phyloP scores from a whole-genome alignment of 2,797 vertebrate genomes.

The Sarcoramphus papa region DNA sequence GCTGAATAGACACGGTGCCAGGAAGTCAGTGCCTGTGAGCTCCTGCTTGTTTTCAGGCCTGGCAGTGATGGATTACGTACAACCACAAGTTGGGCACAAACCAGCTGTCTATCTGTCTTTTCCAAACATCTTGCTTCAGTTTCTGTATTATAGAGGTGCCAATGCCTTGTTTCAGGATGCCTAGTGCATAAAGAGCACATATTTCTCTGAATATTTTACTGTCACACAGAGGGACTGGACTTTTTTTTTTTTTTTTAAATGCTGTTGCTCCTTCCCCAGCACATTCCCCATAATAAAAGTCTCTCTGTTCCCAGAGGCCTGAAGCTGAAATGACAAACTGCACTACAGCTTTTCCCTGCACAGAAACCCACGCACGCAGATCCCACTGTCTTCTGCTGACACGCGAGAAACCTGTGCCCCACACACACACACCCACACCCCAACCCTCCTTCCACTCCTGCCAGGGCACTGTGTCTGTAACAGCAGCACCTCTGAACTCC shows the following conservation, averaged over 20 bases:
- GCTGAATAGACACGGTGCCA: background rate
- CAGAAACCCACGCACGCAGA: background rate
- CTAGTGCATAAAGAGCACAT: slow-evolving; percentile 19
- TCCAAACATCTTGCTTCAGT: slow-evolving; percentile 56
- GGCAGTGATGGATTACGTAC: slow-evolving; percentile 59
- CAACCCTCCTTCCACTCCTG: background rate
- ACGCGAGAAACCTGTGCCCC: background rate
- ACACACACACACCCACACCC: rapidly evolving
- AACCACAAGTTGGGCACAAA: slow-evolving; percentile 49
- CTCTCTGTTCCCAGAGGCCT: background rate
- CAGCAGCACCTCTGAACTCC: background rate
- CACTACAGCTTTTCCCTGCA: background rate
- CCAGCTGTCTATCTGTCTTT: slow-evolving; percentile 56
- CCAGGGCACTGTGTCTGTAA: background rate
- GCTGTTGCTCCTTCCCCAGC: background rate
- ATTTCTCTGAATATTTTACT: slow-evolving; percentile 59
- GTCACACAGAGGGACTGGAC: background rate
- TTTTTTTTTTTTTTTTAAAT: background rate
- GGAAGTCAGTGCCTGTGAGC: slow-evolving; percentile 23
- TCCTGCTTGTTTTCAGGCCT: slow-evolving; percentile 48
- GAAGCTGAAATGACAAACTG: background rate
- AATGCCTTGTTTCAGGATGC: slow-evolving; percentile 38
- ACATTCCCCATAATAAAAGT: background rate
- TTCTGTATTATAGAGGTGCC: slow-evolving; percentile 39
- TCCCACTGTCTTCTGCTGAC: background rate